Evolutionary conservation across 2,797 vertebrate genomes (phyloP), one percentile per base, ranked within the genome.

Genomic region (Acipenser ruthenus): DNA sequence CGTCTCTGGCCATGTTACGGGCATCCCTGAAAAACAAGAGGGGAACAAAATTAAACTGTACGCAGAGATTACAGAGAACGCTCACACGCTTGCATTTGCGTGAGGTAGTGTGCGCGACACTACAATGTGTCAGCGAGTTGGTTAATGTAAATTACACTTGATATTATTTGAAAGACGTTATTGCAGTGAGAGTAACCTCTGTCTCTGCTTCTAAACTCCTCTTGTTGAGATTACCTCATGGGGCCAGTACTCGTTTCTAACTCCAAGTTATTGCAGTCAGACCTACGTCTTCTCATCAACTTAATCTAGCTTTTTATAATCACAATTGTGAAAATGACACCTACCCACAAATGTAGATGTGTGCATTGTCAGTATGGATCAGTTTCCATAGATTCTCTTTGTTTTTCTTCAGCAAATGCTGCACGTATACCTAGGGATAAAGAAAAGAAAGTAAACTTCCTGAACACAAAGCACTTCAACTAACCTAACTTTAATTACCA

Each of bases 281-380:
- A 37, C 23, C 23, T 37, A 37, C 23, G 4, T 37, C 23, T 37
- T 37, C 23, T 37, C 2, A 37, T 37, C 23, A 37, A 37, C 52
- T 63, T 55, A 6, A 4, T 37, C 23, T 37, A 37, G 23, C 23
- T 37, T 37, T 37, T 3, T 23, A 37, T 23, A 37, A 37, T 37
- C 23, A 37, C 23, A 55, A 55, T 8, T 55, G 52, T 62, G 23
- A 49, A 9, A 11, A 52, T 12, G 8, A 12, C 13, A 68, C 88
- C 86, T 84, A 99, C 97, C 97, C 96, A 0, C 97, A 99, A 68
- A 99, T 81, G 0, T 99, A 99, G 86, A 98, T 93, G 67, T 99
- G 97, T 73, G 94, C 95, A 0, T 87, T 92, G 0, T 84, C 90
- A 4, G 89, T 81, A 0, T 93, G 84, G 74, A 99, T 67, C 77